A percentile compares a stretch with the other conserved stretches of the same genome.
phyloP scores from a whole-genome alignment of 2,888 invertebrate species.

The Tetramorium bicarinatum region DNA sequence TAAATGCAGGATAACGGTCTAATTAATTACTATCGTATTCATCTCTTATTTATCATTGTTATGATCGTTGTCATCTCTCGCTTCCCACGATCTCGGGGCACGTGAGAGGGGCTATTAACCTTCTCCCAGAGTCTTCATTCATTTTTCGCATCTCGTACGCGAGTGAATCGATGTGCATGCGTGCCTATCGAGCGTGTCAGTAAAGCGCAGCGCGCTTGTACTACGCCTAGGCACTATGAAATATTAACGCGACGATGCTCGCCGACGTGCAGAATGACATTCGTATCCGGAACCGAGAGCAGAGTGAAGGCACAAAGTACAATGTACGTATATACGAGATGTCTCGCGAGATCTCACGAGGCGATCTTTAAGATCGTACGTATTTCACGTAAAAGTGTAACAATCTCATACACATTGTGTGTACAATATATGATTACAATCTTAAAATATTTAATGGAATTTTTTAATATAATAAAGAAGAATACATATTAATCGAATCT shows the following conservation, averaged over 20 bases:
- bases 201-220: conserved; percentile 46
- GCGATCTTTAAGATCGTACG: neutral
- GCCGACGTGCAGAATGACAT: conserved; percentile 6
- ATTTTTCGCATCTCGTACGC: conserved; percentile 32
- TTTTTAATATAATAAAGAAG: neutral
- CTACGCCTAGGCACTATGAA: conserved; percentile 37
- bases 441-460: neutral
- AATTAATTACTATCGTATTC: neutral
- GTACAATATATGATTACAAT: too few species aligned
- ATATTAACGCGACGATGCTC: conserved; percentile 42
- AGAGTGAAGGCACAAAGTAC: conserved; percentile 23
- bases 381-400: neutral
- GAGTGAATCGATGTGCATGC: conserved; percentile 9
- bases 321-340: conserved; percentile 58
- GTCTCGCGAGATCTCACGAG: conserved; percentile 54
- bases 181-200: conserved; percentile 41
- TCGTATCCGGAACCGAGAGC: neutral
- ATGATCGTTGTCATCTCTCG: neutral
- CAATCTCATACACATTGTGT: neutral
- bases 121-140: conserved; percentile 21
- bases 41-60: neutral
- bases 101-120: conserved; percentile 5
- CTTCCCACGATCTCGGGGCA: conserved; percentile 8
- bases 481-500: neutral
- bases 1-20: neutral